phyloP scores from a whole-genome alignment of 2,888 invertebrate genomes.

The Nomada fabriciana region DNA sequence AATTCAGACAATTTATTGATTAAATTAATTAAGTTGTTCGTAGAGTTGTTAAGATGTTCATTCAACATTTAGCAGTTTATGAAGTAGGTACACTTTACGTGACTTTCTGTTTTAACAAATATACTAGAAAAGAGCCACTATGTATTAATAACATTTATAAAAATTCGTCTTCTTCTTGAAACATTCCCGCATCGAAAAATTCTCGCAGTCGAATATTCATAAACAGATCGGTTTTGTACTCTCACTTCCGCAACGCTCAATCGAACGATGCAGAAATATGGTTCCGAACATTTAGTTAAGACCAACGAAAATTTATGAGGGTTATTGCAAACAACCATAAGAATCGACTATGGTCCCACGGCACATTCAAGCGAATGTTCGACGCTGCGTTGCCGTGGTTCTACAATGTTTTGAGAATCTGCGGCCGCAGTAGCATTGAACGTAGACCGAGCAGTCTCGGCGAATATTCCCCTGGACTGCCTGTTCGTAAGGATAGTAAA shows the following conservation, averaged over 20 bases:
- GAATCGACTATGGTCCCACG: constrained; percentile 12
- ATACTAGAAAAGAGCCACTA: too few relatives aligned
- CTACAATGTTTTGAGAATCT: constrained; percentile 76
- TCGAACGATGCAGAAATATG: neutral
- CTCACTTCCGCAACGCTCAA: neutral
- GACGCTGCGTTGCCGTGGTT: constrained; percentile 28
- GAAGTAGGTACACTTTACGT: too few relatives aligned
- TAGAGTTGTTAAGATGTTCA: too few relatives aligned
- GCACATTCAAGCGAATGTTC: constrained; percentile 26
- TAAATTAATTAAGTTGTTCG: too few relatives aligned
- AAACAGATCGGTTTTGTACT: neutral
- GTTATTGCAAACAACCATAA: constrained; percentile 15
- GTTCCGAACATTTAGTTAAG: neutral
- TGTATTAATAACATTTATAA: too few relatives aligned
- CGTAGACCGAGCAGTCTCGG: constrained; percentile 51
- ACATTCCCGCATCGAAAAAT: neutral
- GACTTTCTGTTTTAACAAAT: too few relatives aligned
- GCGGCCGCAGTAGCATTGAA: constrained; percentile 73
- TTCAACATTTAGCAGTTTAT: too few relatives aligned
- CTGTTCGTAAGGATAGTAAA: constrained; percentile 65
- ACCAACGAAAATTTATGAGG: constrained; percentile 35
- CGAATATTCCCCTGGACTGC: constrained; percentile 15
- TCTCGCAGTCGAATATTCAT: neutral
- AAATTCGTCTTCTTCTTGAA: neutral
- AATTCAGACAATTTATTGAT: too few relatives aligned